Percentiles rank a stretch among this genome's conserved stretches.
phyloP scores from a whole-genome alignment of 2,888 invertebrate species.

The Scelioninae gen. 2 region DNA sequence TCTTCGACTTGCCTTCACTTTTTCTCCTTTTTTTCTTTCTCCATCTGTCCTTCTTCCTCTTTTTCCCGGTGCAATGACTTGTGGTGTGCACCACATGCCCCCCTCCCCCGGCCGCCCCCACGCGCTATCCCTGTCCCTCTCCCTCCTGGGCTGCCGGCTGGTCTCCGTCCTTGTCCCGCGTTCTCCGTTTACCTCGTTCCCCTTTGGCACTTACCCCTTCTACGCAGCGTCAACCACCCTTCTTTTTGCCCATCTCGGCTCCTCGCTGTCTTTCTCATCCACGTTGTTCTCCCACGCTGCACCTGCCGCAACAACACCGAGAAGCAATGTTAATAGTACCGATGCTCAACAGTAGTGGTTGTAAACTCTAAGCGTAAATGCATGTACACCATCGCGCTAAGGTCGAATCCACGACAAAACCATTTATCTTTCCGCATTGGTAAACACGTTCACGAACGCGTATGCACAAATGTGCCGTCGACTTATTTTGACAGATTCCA shows the following conservation, averaged over 20 bases:
- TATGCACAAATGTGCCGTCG: slow-evolving; percentile 8
- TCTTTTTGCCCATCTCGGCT: slow-evolving; percentile 55
- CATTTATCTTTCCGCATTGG: slow-evolving; percentile 67
- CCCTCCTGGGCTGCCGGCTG: too few relatives aligned
- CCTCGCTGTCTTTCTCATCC: slow-evolving; percentile 62
- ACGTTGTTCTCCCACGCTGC: slow-evolving; percentile 72
- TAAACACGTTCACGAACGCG: slow-evolving; percentile 31
- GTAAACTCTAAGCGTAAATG: slow-evolving; percentile 64
- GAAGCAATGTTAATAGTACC: slow-evolving; percentile 46
- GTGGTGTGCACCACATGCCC: slow-evolving; percentile 48
- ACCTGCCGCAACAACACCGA: slow-evolving; percentile 67
- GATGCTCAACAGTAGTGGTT: slow-evolving; percentile 54
- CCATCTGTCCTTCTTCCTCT: slow-evolving; percentile 58
- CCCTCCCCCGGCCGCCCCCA: slow-evolving; percentile 61
- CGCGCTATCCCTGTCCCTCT: slow-evolving; percentile 38
- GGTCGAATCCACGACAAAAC: slow-evolving; percentile 67
- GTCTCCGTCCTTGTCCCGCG: slow-evolving; percentile 33
- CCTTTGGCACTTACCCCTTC: slow-evolving; percentile 54
- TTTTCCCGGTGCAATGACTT: slow-evolving; percentile 40
- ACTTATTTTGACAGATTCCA: slow-evolving; percentile 8
- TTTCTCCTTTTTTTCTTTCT: slow-evolving; percentile 57
- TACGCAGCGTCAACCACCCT: slow-evolving; percentile 46
- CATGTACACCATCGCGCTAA: slow-evolving; percentile 63
- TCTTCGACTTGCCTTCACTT: slow-evolving; percentile 61
- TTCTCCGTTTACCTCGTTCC: slow-evolving; percentile 29